Evolutionary conservation across 2,797 vertebrate genomes (phyloP).

Genomic region (Strix occidentalis): DNA sequence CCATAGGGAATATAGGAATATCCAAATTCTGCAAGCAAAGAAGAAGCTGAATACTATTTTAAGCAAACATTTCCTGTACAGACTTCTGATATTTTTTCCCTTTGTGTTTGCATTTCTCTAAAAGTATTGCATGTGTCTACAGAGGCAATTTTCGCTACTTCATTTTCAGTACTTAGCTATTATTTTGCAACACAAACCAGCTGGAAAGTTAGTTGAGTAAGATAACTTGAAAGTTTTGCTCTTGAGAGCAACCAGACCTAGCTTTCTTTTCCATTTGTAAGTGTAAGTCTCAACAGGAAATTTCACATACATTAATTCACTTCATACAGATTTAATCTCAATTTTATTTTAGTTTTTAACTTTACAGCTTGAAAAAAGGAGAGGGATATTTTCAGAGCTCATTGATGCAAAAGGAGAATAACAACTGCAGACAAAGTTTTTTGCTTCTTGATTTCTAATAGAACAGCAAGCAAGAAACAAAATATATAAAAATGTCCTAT

Average conservation of each 20-base stretch:
- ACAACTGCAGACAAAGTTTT: neutral
- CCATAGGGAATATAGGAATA: neutral
- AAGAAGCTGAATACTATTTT: conserved; percentile 36
- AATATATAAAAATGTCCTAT: neutral
- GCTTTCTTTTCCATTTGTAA: neutral
- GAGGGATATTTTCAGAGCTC: neutral
- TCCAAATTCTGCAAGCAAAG: conserved; percentile 8
- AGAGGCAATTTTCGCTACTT: neutral
- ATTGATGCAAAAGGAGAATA: neutral
- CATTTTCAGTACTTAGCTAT: neutral
- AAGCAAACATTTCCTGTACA: conserved; percentile 34
- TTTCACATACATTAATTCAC: neutral
- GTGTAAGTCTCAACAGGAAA: neutral
- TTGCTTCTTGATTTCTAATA: neutral
- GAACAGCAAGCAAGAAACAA: neutral
- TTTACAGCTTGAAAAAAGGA: neutral
- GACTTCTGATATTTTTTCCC: conserved; percentile 15
- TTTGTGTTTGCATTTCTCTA: conserved; percentile 24
- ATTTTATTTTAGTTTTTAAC: neutral
- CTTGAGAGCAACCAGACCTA: neutral
- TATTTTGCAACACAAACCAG: conserved; percentile 15
- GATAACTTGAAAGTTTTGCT: neutral
- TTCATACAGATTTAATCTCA: neutral
- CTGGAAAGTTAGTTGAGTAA: neutral
- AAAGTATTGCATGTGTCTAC: neutral